Evolutionary conservation across 2,797 vertebrate genomes (phyloP).

Genomic region (Alcedo quadribrachys): DNA sequence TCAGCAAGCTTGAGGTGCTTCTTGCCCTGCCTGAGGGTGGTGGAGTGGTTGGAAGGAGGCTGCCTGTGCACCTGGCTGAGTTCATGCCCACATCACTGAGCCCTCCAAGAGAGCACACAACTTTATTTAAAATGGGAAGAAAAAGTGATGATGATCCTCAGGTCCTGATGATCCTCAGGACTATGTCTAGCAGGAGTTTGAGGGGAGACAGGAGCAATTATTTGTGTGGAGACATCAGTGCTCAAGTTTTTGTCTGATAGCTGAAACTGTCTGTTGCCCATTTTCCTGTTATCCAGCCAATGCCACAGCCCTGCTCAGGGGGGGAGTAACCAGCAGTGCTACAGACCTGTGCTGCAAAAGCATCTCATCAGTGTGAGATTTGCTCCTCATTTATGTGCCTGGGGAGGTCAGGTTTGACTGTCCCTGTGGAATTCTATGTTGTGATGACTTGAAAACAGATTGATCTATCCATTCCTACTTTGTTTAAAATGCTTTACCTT

Average conservation of each 20-base stretch:
- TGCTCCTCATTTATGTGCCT: not conserved
- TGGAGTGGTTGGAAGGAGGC: not conserved
- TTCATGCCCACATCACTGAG: accelerated
- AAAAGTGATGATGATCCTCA: not conserved
- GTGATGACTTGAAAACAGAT: not conserved
- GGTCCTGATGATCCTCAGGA: not conserved
- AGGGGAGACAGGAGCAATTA: not conserved
- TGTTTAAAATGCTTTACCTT: constrained; percentile 79
- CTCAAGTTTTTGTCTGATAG: not conserved
- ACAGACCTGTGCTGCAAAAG: not conserved
- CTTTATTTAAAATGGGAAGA: not conserved
- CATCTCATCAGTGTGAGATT: not conserved
- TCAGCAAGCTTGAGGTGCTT: not conserved
- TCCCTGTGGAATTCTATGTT: not conserved
- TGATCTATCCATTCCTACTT: not conserved
- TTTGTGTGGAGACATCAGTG: not conserved
- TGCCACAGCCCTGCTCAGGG: not conserved
- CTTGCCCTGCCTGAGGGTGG: not conserved
- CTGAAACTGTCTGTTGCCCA: not conserved
- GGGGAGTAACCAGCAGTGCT: not conserved
- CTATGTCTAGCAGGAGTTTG: not conserved
- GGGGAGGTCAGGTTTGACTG: not conserved
- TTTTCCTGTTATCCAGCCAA: not conserved
- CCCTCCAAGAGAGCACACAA: not conserved
- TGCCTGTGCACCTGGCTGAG: not conserved